Percentiles rank a stretch among this genome's conserved stretches.
Conservation (phyloP, 2,113 vertebrate species). For the Silurus asotus region DNA sequence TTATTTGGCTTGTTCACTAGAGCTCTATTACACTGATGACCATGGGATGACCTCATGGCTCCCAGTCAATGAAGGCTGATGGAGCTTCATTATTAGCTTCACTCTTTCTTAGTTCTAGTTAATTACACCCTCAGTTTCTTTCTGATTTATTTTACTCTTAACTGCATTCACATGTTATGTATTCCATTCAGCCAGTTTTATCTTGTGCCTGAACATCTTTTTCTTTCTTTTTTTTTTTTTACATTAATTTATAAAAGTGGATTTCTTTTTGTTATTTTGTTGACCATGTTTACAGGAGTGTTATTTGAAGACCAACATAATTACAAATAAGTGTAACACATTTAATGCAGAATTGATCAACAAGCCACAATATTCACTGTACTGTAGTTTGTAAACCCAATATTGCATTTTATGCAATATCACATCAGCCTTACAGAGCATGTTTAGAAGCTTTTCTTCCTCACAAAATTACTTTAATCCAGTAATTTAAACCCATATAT, state of each 20-base stretch:
- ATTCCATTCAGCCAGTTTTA: conserved; percentile 32
- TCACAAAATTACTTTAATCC: background rate
- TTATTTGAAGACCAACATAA: conserved; percentile 31
- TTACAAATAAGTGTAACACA: conserved; percentile 25
- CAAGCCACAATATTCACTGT: conserved; percentile 16
- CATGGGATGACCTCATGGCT: conserved; percentile 28
- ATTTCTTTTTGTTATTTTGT: conserved; percentile 1
- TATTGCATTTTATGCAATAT: conserved; percentile 11
- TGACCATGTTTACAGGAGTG: conserved; percentile 36
- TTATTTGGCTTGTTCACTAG: background rate
- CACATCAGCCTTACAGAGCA: conserved; percentile 16
- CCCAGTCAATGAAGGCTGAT: conserved; percentile 49
- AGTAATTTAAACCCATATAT: conserved; percentile 12
- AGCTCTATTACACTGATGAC: conserved; percentile 49
- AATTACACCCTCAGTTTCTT: conserved; percentile 11
- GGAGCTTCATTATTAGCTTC: conserved; percentile 37
- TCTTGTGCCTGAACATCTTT: background rate
- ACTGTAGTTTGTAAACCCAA: conserved; percentile 35
- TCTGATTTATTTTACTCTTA: background rate
- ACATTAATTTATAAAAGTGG: conserved; percentile 25
- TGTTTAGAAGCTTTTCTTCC: conserved; percentile 31
- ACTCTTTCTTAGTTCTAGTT: conserved; percentile 15
- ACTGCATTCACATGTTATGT: conserved; percentile 22
- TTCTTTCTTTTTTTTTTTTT: background rate
- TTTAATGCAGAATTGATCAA: conserved; percentile 25